phyloP scores from a whole-genome alignment of 2,113 vertebrate genomes.

The Baryphthengus martii region DNA sequence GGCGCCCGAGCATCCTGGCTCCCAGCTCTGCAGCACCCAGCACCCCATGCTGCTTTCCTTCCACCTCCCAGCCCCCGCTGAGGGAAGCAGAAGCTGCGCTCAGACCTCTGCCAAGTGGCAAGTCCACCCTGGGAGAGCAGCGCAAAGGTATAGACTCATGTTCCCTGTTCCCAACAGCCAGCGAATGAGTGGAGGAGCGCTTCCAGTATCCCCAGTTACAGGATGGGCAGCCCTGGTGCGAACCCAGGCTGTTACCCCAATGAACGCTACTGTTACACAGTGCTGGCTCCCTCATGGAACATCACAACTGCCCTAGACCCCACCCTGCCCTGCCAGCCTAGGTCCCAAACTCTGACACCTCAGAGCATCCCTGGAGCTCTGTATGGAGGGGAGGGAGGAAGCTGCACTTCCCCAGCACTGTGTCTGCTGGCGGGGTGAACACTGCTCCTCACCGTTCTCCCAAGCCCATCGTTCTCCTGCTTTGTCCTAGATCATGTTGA shows the following conservation, averaged over 20 bases:
- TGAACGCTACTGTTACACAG: fast-evolving
- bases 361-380: background rate
- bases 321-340: too few relatives aligned
- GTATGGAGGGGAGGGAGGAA: background rate
- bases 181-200: background rate
- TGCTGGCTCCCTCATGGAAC: background rate
- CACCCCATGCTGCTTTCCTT: background rate
- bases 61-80: background rate
- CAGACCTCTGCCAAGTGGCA: background rate
- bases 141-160: background rate
- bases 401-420: too few relatives aligned
- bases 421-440: too few relatives aligned
- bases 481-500: background rate
- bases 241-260: background rate
- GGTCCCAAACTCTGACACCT: too few relatives aligned
- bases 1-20: background rate
- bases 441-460: background rate
- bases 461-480: background rate
- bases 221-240: too few relatives aligned
- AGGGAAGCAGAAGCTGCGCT: fast-evolving
- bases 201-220: background rate
- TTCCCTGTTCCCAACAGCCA: background rate
- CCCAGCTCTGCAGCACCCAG: background rate
- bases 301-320: background rate
- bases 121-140: background rate